phyloP scores from a whole-genome alignment of 2,113 vertebrate species.

The Centrocercus urophasianus region DNA sequence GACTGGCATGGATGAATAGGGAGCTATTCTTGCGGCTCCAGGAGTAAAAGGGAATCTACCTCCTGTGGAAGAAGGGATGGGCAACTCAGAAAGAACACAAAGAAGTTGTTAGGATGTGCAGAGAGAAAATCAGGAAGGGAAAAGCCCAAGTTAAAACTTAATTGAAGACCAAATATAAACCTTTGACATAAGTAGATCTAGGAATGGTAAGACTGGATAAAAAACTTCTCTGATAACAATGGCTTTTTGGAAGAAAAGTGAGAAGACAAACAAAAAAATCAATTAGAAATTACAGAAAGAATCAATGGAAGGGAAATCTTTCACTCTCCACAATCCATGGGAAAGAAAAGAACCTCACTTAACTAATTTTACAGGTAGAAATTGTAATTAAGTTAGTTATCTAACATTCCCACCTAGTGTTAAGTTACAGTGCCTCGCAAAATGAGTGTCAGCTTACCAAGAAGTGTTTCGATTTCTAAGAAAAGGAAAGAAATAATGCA shows the following conservation, averaged over 20 bases:
- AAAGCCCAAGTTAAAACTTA: not conserved
- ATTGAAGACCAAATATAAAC: not conserved
- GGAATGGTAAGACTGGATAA: not conserved
- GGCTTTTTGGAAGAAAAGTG: not conserved
- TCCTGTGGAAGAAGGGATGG: no score
- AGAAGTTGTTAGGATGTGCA: no score
- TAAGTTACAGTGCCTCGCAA: slow-evolving; percentile 39
- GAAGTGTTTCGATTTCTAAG: not conserved
- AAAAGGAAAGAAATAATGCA: slow-evolving; percentile 17
- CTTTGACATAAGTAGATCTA: no score
- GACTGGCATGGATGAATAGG: no score
- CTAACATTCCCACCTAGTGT: not conserved
- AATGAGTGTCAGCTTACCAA: not conserved
- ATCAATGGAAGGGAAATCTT: not conserved
- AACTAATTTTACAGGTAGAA: slow-evolving; percentile 34
- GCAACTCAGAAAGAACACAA: no score
- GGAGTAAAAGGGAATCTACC: no score
- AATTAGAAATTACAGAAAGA: not conserved
- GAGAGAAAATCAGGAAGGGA: no score
- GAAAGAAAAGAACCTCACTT: not conserved
- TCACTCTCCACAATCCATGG: not conserved
- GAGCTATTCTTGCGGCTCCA: no score
- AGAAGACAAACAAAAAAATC: not conserved
- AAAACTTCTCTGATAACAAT: not conserved
- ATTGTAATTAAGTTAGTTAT: slow-evolving; percentile 36